Conservation (phyloP, 2,797 vertebrate species). For the Phoxinus dragarum region DNA sequence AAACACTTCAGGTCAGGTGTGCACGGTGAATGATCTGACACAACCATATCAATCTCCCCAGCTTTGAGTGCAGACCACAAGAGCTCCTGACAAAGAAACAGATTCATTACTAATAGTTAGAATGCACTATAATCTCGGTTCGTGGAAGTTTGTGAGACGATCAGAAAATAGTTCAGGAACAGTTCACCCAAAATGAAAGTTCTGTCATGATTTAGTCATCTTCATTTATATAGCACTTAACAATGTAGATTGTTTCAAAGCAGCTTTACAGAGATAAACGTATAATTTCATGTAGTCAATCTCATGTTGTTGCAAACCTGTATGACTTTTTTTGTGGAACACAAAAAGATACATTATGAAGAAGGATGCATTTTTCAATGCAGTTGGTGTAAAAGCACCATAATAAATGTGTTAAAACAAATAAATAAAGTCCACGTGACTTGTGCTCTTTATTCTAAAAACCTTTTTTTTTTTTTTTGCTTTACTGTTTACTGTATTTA, state of each 20-base stretch:
- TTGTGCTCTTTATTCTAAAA: neutral
- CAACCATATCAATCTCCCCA: constrained; percentile 86
- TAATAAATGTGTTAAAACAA: neutral
- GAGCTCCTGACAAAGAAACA: constrained; percentile 67
- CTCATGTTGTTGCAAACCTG: neutral
- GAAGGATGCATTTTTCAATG: neutral
- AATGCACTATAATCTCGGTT: neutral
- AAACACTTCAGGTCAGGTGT: constrained; percentile 80
- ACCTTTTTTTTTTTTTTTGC: neutral
- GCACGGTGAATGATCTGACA: constrained; percentile 87
- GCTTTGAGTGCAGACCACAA: constrained; percentile 79
- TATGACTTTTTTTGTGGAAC: neutral
- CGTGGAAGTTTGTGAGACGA: neutral
- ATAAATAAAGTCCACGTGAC: neutral
- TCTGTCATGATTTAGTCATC: neutral
- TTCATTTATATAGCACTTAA: too few species aligned
- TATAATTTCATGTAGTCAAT: neutral
- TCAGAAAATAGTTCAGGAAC: neutral
- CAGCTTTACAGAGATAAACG: too few species aligned
- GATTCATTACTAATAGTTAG: neutral
- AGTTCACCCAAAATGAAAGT: neutral
- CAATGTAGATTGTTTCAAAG: too few species aligned
- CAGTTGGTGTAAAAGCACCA: neutral
- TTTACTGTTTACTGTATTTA: neutral
- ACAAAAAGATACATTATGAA: neutral